phyloP scores from a whole-genome alignment of 64 coral and sea anemone species.

The Platygyra sinensis region DNA sequence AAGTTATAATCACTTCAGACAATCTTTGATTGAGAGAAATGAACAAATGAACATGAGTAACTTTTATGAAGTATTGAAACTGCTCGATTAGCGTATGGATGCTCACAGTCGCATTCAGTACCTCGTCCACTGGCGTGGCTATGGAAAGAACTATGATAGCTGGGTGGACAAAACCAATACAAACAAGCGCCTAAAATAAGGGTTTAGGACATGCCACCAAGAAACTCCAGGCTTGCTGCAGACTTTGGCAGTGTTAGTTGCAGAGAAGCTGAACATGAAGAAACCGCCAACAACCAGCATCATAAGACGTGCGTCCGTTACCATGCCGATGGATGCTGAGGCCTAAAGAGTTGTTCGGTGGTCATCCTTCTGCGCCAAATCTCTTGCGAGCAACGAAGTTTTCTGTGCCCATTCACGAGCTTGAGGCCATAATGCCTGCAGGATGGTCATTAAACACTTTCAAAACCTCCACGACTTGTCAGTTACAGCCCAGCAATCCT shows the following conservation, averaged over 20 bases:
- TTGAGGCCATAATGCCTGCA: constrained; percentile 9
- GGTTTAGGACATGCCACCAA: too few relatives aligned
- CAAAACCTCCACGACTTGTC: constrained; percentile 56
- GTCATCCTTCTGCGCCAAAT: constrained; percentile 25
- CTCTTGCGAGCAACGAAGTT: background rate
- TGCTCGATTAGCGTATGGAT: too few relatives aligned
- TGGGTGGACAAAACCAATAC: constrained; percentile 32
- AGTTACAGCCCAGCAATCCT: constrained; percentile 36
- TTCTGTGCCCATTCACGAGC: constrained; percentile 49
- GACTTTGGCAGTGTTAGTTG: too few relatives aligned
- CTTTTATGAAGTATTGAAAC: too few relatives aligned
- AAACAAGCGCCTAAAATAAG: background rate
- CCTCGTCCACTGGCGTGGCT: constrained; percentile 18
- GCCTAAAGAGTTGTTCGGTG: constrained; percentile 43
- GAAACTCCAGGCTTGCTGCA: too few relatives aligned
- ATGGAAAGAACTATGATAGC: constrained; percentile 25
- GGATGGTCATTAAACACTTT: constrained; percentile 67
- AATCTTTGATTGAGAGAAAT: too few relatives aligned
- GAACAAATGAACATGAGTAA: too few relatives aligned
- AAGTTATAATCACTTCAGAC: too few relatives aligned
- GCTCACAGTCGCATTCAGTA: too few relatives aligned
- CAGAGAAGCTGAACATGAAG: too few relatives aligned
- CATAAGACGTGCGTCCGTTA: too few relatives aligned
- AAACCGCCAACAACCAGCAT: too few relatives aligned
- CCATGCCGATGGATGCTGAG: background rate